These are phyloP conservation scores for Batillaria attramentaria DNA, from an alignment of 1,140 invertebrate species.

Conservation along the genomic window DNA sequence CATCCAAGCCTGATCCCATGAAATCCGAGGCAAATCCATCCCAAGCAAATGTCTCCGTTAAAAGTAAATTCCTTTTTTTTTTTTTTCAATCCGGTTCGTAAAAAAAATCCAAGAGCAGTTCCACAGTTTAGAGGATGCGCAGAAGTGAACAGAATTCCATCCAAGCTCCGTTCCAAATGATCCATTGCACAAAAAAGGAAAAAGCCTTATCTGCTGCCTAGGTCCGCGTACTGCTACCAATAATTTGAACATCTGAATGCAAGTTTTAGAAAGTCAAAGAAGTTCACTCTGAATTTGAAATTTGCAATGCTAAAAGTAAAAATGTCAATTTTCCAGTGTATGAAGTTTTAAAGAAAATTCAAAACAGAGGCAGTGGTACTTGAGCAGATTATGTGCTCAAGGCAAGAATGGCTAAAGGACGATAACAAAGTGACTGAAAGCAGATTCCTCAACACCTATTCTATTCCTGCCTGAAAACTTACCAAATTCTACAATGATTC, in stretches of 20 bases:
- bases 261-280: background rate
- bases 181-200: conserved; percentile 34
- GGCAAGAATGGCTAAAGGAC: too few relatives aligned
- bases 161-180: conserved; percentile 6
- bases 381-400: too few relatives aligned
- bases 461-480: too few relatives aligned
- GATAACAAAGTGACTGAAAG: too few relatives aligned
- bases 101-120: background rate
- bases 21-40: background rate
- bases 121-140: background rate
- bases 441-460: too few relatives aligned
- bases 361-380: background rate
- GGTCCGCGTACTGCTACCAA: background rate
- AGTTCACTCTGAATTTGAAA: background rate
- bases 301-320: too few relatives aligned
- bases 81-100: background rate
- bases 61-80: background rate
- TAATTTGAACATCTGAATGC: background rate
- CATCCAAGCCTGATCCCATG: conserved; percentile 12
- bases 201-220: background rate
- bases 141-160: too few relatives aligned
- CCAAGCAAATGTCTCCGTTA: background rate
- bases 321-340: background rate
- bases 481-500: too few relatives aligned
- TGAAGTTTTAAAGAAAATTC: background rate